A percentile compares a stretch with the other conserved stretches of the same genome.
Conservation (phyloP, 2,113 vertebrate genomes). For the Trichechus manatus region DNA sequence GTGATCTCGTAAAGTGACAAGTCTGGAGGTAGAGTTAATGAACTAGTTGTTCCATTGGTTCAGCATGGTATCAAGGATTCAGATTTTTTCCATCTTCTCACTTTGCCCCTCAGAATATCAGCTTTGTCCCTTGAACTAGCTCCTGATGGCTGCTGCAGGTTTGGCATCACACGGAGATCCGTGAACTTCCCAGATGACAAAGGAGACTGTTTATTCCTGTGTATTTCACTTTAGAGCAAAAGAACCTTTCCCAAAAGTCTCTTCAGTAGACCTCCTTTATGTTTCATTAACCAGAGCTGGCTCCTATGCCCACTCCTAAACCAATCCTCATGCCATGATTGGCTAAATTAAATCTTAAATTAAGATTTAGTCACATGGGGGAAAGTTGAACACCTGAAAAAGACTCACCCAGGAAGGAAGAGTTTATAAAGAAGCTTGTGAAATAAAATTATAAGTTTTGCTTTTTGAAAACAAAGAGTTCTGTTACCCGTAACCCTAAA, state of each 20-base stretch:
- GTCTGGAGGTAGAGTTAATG: background rate
- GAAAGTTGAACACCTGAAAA: background rate
- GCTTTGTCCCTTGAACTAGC: background rate
- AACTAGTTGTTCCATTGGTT: background rate
- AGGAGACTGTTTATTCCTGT: background rate
- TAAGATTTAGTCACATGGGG: background rate
- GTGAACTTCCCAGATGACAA: background rate
- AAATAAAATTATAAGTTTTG: too few relatives aligned
- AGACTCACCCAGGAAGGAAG: background rate
- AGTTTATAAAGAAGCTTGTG: background rate
- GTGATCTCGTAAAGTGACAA: background rate
- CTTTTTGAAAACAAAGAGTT: too few relatives aligned
- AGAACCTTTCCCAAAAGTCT: background rate
- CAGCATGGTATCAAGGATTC: background rate
- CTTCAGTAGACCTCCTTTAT: background rate
- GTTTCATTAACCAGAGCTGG: background rate
- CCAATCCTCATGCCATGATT: background rate
- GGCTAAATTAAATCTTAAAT: background rate
- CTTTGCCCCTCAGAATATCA: background rate
- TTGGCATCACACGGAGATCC: background rate
- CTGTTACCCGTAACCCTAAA: too few relatives aligned
- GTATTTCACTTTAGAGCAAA: background rate
- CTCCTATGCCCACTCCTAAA: background rate
- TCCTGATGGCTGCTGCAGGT: background rate
- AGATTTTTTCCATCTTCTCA: background rate